Conservation (phyloP, 1,140 invertebrate genomes). For the Lucilia cuprina region DNA sequence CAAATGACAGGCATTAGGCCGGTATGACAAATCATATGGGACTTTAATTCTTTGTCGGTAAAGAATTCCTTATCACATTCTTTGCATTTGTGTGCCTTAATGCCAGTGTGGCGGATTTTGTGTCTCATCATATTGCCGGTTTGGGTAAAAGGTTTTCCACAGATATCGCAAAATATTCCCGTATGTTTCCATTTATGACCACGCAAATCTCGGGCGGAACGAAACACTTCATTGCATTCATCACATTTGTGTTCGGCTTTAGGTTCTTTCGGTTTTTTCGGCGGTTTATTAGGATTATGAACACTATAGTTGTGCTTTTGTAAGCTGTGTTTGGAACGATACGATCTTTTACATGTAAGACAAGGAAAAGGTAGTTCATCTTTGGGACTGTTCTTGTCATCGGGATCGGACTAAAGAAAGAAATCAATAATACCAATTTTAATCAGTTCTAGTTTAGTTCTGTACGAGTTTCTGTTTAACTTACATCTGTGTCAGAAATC, state of each 20-base stretch:
- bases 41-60: constrained; percentile 53
- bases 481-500: constrained; percentile 34
- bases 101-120: constrained; percentile 55
- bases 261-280: background rate
- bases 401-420: background rate
- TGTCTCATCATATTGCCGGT: constrained; percentile 57
- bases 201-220: constrained; percentile 50
- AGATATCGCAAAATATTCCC: constrained; percentile 57
- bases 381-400: constrained; percentile 38
- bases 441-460: too few relatives aligned
- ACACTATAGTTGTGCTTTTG: constrained; percentile 49
- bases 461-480: background rate
- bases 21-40: constrained; percentile 56
- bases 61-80: constrained; percentile 53
- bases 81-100: constrained; percentile 54
- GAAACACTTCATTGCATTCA: constrained; percentile 51
- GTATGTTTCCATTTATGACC: constrained; percentile 57
- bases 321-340: constrained; percentile 52
- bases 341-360: constrained; percentile 50
- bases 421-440: too few relatives aligned
- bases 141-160: constrained; percentile 55
- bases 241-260: constrained; percentile 47
- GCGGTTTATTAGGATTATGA: constrained; percentile 41
- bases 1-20: constrained; percentile 56
- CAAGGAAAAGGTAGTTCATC: constrained; percentile 51